These are phyloP conservation scores for Oostethus manadensis DNA, from an alignment of 2,113 vertebrate species.

Conservation along the genomic window DNA sequence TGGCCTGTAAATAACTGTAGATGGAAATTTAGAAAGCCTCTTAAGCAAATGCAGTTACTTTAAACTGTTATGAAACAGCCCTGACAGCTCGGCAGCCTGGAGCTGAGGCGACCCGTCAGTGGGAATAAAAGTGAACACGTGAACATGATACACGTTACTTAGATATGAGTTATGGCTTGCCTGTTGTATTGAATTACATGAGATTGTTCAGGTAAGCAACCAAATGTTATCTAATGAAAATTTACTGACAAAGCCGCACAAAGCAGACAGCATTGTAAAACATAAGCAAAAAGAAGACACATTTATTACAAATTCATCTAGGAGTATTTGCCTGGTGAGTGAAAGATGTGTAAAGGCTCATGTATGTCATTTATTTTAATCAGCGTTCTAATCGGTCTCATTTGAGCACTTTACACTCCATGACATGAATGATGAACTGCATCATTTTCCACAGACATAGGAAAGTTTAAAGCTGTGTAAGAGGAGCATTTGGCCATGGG, in stretches of 20 bases:
- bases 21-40: conserved; percentile 9
- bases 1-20: conserved; percentile 9
- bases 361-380: conserved; percentile 4
- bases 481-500: background rate
- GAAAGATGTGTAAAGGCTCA: background rate
- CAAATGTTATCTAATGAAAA: background rate
- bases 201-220: background rate
- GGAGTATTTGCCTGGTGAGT: background rate
- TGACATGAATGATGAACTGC: too few species aligned
- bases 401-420: conserved; percentile 1
- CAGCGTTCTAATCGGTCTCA: conserved; percentile 6
- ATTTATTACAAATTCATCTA: background rate
- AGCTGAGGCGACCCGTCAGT: conserved; percentile 10
- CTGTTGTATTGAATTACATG: conserved; percentile 4
- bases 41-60: conserved; percentile 18
- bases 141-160: conserved; percentile 3
- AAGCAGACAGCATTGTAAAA: background rate
- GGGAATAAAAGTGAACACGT: conserved; percentile 5
- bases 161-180: conserved; percentile 1
- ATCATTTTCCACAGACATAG: background rate
- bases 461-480: conserved; percentile 3
- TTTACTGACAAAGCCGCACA: background rate
- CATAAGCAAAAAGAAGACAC: background rate
- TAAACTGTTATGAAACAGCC: conserved; percentile 7
- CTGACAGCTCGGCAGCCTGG: background rate